Base-by-base conservation (phyloP, 2,888 invertebrate species). In the Eupithecia vulgata region DNA sequence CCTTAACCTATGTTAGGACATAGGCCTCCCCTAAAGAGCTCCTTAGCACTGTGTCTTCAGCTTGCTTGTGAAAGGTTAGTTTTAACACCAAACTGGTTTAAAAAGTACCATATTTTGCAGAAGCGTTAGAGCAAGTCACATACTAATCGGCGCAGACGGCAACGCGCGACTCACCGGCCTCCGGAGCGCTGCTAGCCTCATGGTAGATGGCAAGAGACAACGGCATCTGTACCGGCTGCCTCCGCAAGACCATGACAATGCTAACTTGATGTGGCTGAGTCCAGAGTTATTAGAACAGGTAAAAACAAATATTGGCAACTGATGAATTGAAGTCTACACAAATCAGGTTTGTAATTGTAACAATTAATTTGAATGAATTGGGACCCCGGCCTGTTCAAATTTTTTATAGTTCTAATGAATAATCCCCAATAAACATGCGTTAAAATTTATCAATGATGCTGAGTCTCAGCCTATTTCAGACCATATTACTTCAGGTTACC, bases 251-350 rank as follows among this genome's bases (percentile, higher is more conserved):
- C 92, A 95, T 37, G 95, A 95, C 76, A 97, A 97, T 84, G 89
- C 91, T 17, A 95, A 95, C 77, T 92, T 99, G 7, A 97, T 98
- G 90, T 99, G 98, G 98, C 95, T 98, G 17, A 98, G 98, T 83
- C 99, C 99, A 0, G 99, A 99, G 89, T 92, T 99, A 13, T 91
- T 99, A 59, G 97, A 97, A 90, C 99, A 99, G 95, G 96, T 96
- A 79, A 15, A 45, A n/a, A 37, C 35, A 62, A 62, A 62, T 2
- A 12, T 62, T 62, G 10, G 30, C 5, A 34, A 34, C 15, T 61
- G 12, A 59, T 13, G 13, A 25, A 59, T 21, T 52, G 25, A 13
- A 0, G 13, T 59, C 15, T 59, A 30, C 2, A 30, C 2, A 13
- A 13, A 57, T 25, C 12, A 45, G 15, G 6, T 45, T 17, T 45